A percentile compares a stretch with the other conserved stretches of the same genome.
Conservation (phyloP, 2,797 vertebrate genomes). For the Tauraco hartlaubi region DNA sequence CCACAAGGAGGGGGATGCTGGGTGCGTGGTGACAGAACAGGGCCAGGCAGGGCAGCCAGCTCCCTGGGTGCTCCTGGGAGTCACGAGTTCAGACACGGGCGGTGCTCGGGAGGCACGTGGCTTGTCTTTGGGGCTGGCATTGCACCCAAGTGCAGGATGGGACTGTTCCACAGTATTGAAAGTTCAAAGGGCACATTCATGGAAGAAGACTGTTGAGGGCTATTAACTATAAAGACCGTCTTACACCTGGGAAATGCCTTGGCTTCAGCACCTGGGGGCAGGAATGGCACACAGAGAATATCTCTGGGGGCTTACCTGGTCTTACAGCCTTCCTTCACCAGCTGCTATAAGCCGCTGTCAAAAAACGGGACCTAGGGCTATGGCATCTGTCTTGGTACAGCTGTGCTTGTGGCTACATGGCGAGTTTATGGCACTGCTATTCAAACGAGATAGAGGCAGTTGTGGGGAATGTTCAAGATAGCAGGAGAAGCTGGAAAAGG, state of each 20-base stretch:
- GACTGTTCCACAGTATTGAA: not conserved
- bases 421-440: not conserved
- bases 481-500: not conserved
- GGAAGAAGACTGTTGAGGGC: not conserved
- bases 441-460: not conserved
- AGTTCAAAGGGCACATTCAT: not conserved
- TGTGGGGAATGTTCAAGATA: not conserved
- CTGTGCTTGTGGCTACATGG: accelerated
- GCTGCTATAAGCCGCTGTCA: not conserved
- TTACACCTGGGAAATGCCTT: not conserved
- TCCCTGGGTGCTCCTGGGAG: accelerated
- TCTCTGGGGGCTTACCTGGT: not conserved
- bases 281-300: accelerated
- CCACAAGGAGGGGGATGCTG: not conserved
- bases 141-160: accelerated
- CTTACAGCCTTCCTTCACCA: not conserved
- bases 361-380: not conserved
- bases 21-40: accelerated
- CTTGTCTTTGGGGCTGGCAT: accelerated
- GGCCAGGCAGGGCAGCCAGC: too few species aligned
- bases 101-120: accelerated
- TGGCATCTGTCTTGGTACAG: not conserved
- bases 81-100: accelerated
- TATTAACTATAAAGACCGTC: not conserved
- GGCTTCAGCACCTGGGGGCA: accelerated